These are phyloP conservation scores for Calvadosia cruxmelitensis DNA, from an alignment of 30 jellyfish, hydroid and myxozoan genomes.

Conservation along the genomic window DNA sequence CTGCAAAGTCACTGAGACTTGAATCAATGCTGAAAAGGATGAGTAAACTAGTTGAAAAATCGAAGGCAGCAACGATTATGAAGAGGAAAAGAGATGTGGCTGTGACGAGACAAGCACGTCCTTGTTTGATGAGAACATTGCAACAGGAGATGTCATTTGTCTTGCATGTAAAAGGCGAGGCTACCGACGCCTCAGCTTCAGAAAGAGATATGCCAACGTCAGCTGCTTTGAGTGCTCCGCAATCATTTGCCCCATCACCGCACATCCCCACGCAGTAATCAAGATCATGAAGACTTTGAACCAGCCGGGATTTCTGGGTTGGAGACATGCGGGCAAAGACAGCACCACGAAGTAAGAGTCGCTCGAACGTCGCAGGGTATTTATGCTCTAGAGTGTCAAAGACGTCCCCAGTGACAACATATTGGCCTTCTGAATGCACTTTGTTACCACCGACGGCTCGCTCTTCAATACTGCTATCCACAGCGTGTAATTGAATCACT, in stretches of 20 bases:
- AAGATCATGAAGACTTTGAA: constrained; percentile 16
- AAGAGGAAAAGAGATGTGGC: background rate
- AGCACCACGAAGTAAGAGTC: constrained; percentile 3
- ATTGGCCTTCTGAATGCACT: background rate
- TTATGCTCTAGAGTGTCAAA: background rate
- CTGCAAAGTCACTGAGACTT: constrained; percentile 8
- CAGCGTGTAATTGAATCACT: too few relatives aligned
- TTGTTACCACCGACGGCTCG: background rate
- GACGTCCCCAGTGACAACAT: constrained; percentile 13
- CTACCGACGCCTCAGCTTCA: constrained; percentile 52
- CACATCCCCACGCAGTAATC: constrained; percentile 57
- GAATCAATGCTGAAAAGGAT: constrained; percentile 10
- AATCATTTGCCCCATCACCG: constrained; percentile 64
- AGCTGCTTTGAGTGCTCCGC: constrained; percentile 52
- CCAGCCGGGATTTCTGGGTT: constrained; percentile 24
- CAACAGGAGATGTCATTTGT: constrained; percentile 30
- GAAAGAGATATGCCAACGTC: constrained; percentile 42
- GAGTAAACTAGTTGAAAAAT: constrained; percentile 4
- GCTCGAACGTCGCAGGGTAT: constrained; percentile 1
- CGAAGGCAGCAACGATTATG: background rate
- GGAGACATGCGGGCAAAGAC: constrained; percentile 50
- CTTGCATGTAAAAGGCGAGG: constrained; percentile 36
- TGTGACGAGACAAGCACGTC: constrained; percentile 49
- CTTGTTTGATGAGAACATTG: constrained; percentile 14
- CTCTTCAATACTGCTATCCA: too few relatives aligned